Evolutionary conservation across 2,888 invertebrate genomes (phyloP).

Genomic region (Chaitophorus viminalis): DNA sequence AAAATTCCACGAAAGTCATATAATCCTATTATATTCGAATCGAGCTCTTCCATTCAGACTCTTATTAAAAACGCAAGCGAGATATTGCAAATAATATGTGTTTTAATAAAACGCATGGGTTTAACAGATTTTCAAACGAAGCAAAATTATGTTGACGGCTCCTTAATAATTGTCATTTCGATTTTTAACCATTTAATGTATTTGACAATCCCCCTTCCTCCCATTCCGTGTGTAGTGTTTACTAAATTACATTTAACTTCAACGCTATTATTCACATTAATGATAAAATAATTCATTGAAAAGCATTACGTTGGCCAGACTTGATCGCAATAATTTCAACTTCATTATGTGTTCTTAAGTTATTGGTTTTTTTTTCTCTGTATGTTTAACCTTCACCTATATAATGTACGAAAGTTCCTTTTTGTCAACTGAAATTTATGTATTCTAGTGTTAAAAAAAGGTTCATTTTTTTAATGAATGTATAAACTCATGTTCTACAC

Average conservation of each 20-base stretch:
- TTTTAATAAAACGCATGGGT: too few relatives aligned
- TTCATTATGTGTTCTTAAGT: constrained; percentile 1
- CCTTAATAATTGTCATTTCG: neutral
- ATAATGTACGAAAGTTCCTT: constrained; percentile 1
- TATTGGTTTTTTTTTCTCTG: neutral
- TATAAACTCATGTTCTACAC: constrained; percentile 24
- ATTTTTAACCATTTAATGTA: neutral
- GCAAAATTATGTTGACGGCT: too few relatives aligned
- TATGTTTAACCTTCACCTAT: constrained; percentile 26
- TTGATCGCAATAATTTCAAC: neutral
- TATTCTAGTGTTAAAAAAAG: constrained; percentile 14
- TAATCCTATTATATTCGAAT: too few relatives aligned
- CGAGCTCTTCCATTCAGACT: too few relatives aligned
- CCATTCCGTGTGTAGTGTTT: neutral
- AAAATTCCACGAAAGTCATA: too few relatives aligned
- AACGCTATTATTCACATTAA: neutral
- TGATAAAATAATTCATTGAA: neutral
- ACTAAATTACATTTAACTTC: neutral
- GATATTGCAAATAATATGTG: too few relatives aligned
- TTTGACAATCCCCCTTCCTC: neutral
- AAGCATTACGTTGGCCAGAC: neutral
- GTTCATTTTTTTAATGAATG: constrained; percentile 35
- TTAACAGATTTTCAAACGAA: too few relatives aligned
- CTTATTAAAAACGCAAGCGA: too few relatives aligned
- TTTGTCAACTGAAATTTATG: constrained; percentile 32